Base-by-base conservation (phyloP, 2,888 invertebrate genomes). In the Pandemis corylana region DNA sequence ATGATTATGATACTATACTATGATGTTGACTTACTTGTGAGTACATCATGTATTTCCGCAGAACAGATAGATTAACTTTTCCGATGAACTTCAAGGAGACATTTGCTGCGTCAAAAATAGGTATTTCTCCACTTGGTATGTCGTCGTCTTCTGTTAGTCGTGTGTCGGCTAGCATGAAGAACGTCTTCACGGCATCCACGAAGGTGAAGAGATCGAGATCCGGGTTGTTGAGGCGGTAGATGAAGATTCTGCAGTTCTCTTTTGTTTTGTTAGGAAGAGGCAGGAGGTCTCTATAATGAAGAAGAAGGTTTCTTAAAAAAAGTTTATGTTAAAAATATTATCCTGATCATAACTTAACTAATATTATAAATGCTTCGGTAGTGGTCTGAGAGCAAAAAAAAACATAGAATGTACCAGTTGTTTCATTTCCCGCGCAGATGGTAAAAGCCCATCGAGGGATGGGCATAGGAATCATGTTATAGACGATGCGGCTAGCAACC, bases 151-250 rank as follows among this genome's bases (percentile, higher is more conserved):
- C 94, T 20, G 96, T 96, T 78, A 97, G 94, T 76, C 97, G 93
- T 36, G 96, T 95, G 84, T 97, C 97, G 6, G 96, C 96, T 64
- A 97, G 89, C 95, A 97, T 96, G 87, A 97, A 96, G 92, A 97
- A 96, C 0, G 96, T 95, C 88, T 96, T 96, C 65, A 96, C 93
- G 1, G 95, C 95, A 79, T 96, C 96, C 56, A 95, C 93, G 87
- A 96, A 97, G 82, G 95, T 94, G 82, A 96, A 97, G 84, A 96
- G 85, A 64, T 96, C 96, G 49, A 96, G 88, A 82, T 96, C 95
- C 0, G 93, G 93, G 80, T 96, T 96, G 71, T 93, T 94, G 44
- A 97, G 86, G 5, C 96, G 95, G 85, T 96, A 96, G 68, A 97
- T 91, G 77, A 96, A 95, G 12, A 96, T 88, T 85, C 96, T 96